Conservation (phyloP, 2,888 invertebrate species). For the Geophilus truncorum region DNA sequence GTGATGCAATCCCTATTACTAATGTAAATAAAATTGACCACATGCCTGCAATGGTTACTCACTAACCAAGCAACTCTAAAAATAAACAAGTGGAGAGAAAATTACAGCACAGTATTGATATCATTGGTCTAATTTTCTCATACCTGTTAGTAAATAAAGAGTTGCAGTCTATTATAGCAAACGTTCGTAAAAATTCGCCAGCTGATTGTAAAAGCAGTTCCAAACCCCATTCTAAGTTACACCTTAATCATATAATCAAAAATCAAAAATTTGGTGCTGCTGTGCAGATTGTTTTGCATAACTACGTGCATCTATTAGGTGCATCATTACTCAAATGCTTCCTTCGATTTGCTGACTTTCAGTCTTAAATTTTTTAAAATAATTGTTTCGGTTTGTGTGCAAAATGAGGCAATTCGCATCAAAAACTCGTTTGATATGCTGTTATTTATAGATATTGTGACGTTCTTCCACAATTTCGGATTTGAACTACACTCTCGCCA, state of each 20-base stretch:
- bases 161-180: not conserved
- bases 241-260: not conserved
- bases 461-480: not conserved
- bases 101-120: not conserved
- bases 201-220: not conserved
- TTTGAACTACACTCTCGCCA: constrained; percentile 10
- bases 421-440: not conserved
- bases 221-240: not conserved
- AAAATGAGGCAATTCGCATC: not conserved
- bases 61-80: not conserved
- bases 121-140: not conserved
- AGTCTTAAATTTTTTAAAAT: not conserved
- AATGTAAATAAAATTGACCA: not conserved
- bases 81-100: not conserved
- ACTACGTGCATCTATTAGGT: too few relatives aligned
- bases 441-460: not conserved
- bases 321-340: not conserved
- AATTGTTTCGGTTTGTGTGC: not conserved
- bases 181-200: not conserved
- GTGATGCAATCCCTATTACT: not conserved
- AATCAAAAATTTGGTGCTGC: too few relatives aligned
- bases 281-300: too few relatives aligned
- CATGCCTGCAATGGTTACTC: not conserved
- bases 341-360: not conserved
- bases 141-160: not conserved